Conservation (phyloP, 1,140 invertebrate species). For the Campodea augens region DNA sequence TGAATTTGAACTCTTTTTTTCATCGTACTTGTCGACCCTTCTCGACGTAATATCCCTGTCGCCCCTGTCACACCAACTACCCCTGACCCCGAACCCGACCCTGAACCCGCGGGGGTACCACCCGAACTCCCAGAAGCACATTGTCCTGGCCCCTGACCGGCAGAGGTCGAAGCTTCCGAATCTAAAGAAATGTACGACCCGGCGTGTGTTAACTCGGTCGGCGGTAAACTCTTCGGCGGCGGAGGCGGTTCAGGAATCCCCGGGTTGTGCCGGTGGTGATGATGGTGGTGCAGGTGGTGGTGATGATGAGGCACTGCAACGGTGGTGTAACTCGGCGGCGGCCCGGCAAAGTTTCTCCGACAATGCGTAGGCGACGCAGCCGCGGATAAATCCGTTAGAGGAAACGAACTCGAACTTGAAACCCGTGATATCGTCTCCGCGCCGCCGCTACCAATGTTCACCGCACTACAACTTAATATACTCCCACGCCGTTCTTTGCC, state of each 20-base stretch:
- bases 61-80: constrained; percentile 20
- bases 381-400: constrained; percentile 4
- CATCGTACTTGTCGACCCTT: constrained; percentile 24
- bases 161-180: too few species aligned
- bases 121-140: background rate
- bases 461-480: too few species aligned
- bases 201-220: too few species aligned
- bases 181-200: too few species aligned
- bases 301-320: constrained; percentile 26
- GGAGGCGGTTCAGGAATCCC: constrained; percentile 27
- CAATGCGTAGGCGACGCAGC: background rate
- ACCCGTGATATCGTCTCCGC: too few species aligned
- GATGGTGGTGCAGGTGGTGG: constrained; percentile 29
- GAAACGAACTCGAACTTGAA: too few species aligned
- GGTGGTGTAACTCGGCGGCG: constrained; percentile 11
- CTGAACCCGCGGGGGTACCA: background rate
- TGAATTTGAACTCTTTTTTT: constrained; percentile 45
- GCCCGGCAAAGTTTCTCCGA: background rate
- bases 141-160: background rate
- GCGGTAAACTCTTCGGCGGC: constrained; percentile 34
- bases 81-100: constrained; percentile 8
- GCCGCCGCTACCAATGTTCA: too few species aligned
- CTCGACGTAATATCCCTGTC: constrained; percentile 8
- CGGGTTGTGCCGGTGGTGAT: constrained; percentile 3
- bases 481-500: too few species aligned